Conservation (phyloP, 2,888 invertebrate genomes). For the Octonoba sinensis region DNA sequence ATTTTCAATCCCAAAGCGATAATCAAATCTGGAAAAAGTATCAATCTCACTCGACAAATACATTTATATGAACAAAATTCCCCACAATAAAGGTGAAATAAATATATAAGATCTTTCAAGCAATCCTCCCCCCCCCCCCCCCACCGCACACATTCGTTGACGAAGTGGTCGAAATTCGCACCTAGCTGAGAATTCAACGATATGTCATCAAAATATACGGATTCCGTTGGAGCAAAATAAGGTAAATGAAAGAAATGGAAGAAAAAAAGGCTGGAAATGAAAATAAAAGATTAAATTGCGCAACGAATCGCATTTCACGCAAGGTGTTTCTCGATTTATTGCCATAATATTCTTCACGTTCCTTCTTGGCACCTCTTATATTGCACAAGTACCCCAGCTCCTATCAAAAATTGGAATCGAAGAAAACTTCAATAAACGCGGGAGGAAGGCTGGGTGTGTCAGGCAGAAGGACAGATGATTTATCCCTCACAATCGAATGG, state of each 20-base stretch:
- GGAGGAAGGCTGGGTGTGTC: conserved; percentile 6
- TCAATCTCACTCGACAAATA: too few relatives aligned
- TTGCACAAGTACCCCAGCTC: conserved; percentile 11
- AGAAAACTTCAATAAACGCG: conserved; percentile 41
- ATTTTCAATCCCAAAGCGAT: too few relatives aligned
- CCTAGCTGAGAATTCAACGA: too few relatives aligned
- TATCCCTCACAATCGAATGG: conserved; percentile 59
- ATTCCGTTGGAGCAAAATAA: conserved; percentile 9
- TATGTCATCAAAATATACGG: conserved; percentile 31
- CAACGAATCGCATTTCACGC: conserved; percentile 48
- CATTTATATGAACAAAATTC: too few relatives aligned
- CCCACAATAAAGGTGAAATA: too few relatives aligned
- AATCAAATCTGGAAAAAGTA: too few relatives aligned
- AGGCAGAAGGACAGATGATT: conserved; percentile 36
- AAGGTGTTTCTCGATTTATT: conserved; percentile 55
- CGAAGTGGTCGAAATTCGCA: too few relatives aligned
- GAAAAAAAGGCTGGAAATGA: conserved; percentile 14
- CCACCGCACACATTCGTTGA: too few relatives aligned
- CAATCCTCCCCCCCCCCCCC: too few relatives aligned
- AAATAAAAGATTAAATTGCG: conserved; percentile 52
- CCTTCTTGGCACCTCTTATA: conserved; percentile 21
- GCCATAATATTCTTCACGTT: conserved; percentile 42
- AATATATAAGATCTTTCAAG: too few relatives aligned
- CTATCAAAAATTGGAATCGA: conserved; percentile 31
- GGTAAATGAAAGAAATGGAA: conserved; percentile 46